Percentiles rank a stretch among this genome's conserved stretches.
These are phyloP conservation scores for Drosophila histrio DNA, from an alignment of 2,888 invertebrate species.

Conservation along the genomic window DNA sequence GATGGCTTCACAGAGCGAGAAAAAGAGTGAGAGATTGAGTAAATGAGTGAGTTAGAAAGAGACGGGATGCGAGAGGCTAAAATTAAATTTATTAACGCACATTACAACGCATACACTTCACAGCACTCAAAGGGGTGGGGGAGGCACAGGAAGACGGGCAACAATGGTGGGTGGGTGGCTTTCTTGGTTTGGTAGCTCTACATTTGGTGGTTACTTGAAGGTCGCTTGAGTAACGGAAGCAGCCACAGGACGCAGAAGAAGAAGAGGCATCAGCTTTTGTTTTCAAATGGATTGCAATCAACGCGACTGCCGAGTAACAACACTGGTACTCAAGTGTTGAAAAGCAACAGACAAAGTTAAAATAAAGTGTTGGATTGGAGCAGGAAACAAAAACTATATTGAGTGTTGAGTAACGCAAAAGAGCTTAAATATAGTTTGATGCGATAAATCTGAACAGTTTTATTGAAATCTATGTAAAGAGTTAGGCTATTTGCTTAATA, in stretches of 20 bases:
- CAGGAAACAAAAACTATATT: no score
- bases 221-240: conserved; percentile 21
- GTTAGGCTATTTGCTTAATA: no score
- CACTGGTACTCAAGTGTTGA: background rate
- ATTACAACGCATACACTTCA: conserved; percentile 70
- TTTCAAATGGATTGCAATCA: conserved; percentile 11
- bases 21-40: background rate
- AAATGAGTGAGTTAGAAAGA: background rate
- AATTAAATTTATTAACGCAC: conserved; percentile 79
- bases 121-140: conserved; percentile 42
- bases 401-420: background rate
- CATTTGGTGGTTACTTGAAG: conserved; percentile 45
- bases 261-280: conserved; percentile 2
- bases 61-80: conserved; percentile 48
- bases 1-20: conserved; percentile 30
- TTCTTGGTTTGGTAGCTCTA: background rate
- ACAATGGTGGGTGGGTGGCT: background rate
- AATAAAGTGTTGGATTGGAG: background rate
- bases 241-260: background rate
- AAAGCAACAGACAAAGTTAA: background rate
- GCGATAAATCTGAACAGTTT: background rate
- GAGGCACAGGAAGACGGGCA: background rate
- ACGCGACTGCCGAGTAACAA: background rate
- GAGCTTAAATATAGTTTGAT: background rate
- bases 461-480: no score